Evolutionary conservation across 2,888 invertebrate species (phyloP).

Genomic region (Scaptomyza polygonia): DNA sequence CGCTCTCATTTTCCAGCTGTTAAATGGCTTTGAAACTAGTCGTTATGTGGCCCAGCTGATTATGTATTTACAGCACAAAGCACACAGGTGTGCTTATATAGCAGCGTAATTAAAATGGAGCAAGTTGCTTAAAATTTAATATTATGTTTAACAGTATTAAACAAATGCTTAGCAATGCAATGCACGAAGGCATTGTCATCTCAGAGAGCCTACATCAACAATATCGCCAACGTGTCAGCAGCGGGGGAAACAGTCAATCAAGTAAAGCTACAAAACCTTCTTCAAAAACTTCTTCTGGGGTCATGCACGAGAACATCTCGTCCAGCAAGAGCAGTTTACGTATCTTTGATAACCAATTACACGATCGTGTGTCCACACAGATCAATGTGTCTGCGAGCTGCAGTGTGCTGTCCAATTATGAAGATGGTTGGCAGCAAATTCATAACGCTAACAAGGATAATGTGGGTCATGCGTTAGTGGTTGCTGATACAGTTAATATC

Average conservation of each 20-base stretch:
- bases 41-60: conserved; percentile 57
- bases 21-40: no score
- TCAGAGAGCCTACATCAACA: conserved; percentile 82
- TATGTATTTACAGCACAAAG: conserved; percentile 49
- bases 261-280: conserved; percentile 44
- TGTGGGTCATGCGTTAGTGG: conserved; percentile 85
- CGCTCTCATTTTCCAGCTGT: no score
- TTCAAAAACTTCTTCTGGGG: conserved; percentile 14
- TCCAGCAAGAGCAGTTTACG: conserved; percentile 53
- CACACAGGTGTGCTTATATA: conserved; percentile 22
- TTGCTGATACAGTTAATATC: conserved; percentile 85
- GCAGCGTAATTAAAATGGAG: background rate
- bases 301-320: conserved; percentile 44
- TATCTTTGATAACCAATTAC: conserved; percentile 42
- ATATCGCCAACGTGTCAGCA: conserved; percentile 75
- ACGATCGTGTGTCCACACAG: conserved; percentile 73
- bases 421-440: conserved; percentile 88
- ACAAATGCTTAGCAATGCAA: conserved; percentile 85
- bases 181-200: conserved; percentile 85
- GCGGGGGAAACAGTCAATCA: conserved; percentile 22
- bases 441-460: conserved; percentile 88
- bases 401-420: conserved; percentile 87
- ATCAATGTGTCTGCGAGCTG: conserved; percentile 87
- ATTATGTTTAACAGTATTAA: conserved; percentile 85
- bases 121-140: background rate